Conservation (phyloP, 1,140 invertebrate genomes). For the Aricia agestis region DNA sequence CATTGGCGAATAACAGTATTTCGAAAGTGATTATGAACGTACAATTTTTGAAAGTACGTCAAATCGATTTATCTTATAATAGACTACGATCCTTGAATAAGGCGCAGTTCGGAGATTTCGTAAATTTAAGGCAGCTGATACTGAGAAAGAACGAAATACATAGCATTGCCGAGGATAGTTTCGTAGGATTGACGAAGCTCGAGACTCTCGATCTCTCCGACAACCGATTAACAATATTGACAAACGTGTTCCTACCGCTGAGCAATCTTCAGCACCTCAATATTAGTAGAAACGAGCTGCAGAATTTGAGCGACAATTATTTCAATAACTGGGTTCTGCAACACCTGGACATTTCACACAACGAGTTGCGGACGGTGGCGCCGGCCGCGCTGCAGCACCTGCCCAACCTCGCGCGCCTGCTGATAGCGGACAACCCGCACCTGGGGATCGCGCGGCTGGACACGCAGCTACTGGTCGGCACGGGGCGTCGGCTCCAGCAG, state of each 20-base stretch:
- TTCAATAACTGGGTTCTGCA: constrained; percentile 79
- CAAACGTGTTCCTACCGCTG: constrained; percentile 77
- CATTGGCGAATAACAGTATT: constrained; percentile 61
- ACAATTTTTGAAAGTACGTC: constrained; percentile 49
- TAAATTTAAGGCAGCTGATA: constrained; percentile 61
- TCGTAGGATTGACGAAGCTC: constrained; percentile 70
- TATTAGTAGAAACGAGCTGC: constrained; percentile 82
- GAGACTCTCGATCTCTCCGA: constrained; percentile 79
- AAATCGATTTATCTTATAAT: constrained; percentile 70
- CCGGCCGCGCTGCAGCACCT: constrained; percentile 85
- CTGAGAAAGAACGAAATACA: constrained; percentile 62
- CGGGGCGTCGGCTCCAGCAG: constrained; percentile 83
- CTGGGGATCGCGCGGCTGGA: constrained; percentile 77
- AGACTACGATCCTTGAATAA: constrained; percentile 57
- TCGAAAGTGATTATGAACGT: constrained; percentile 49
- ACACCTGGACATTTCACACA: constrained; percentile 88
- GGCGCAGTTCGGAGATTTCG: constrained; percentile 57
- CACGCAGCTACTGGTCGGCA: constrained; percentile 80
- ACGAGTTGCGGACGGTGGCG: constrained; percentile 82
- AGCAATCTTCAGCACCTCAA: constrained; percentile 82
- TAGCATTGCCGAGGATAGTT: constrained; percentile 65
- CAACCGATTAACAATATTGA: constrained; percentile 77
- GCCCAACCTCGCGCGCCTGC: constrained; percentile 84
- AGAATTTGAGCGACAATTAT: constrained; percentile 80
- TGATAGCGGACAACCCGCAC: constrained; percentile 83